Percentiles rank a stretch among this genome's conserved stretches.
Conservation (phyloP, 1,140 invertebrate genomes). For the Drosophila sturtevanti region DNA sequence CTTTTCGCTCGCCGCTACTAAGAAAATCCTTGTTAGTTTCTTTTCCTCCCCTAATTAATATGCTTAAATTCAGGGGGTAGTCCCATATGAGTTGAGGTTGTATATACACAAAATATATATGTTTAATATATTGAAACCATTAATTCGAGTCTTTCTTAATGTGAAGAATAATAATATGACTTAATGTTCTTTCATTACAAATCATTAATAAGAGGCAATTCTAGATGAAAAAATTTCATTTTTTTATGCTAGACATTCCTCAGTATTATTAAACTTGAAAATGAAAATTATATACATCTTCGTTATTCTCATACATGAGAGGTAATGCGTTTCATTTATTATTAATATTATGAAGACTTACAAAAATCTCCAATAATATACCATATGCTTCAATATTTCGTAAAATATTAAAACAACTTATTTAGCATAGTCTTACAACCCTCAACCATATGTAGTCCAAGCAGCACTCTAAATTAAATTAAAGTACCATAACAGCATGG, state of each 20-base stretch:
- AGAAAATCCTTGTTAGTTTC: slow-evolving; percentile 94
- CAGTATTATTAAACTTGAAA: not conserved
- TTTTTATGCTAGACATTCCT: not conserved
- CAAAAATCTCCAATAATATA: too few species aligned
- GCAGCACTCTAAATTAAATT: slow-evolving; percentile 74
- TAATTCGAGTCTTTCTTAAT: slow-evolving; percentile 73
- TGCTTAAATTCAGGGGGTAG: slow-evolving; percentile 87
- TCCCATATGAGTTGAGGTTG: slow-evolving; percentile 88
- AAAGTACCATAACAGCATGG: slow-evolving; percentile 82
- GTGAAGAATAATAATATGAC: not conserved
- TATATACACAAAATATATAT: not conserved
- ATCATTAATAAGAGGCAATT: slow-evolving; percentile 1
- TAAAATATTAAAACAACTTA: slow-evolving; percentile 43
- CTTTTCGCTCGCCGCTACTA: slow-evolving; percentile 94
- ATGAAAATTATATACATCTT: too few species aligned
- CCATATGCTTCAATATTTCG: slow-evolving; percentile 30
- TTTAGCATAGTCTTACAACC: slow-evolving; percentile 78
- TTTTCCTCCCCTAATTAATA: slow-evolving; percentile 87
- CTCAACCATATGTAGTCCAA: slow-evolving; percentile 86
- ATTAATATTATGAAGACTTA: too few species aligned
- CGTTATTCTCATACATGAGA: too few species aligned
- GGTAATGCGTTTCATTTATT: too few species aligned
- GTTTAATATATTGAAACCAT: slow-evolving; percentile 62
- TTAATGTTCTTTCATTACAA: not conserved
- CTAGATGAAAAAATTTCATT: not conserved